These are phyloP conservation scores for Gymnogyps californianus DNA, from an alignment of 2,113 vertebrate species.

Conservation along the genomic window DNA sequence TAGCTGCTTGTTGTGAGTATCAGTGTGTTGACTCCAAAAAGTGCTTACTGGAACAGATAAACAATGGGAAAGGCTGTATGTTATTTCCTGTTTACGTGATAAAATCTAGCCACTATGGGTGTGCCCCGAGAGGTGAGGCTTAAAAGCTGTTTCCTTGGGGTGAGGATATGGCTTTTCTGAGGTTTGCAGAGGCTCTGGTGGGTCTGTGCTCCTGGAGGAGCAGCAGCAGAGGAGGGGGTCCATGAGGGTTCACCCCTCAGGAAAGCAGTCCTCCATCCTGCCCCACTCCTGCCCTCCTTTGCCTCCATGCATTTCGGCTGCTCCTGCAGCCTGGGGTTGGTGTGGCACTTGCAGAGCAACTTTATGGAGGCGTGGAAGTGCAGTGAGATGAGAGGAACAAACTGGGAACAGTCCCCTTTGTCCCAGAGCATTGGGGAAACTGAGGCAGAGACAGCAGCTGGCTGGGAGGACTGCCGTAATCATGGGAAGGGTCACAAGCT, in stretches of 20 bases:
- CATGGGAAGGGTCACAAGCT: not conserved
- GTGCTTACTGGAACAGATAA: not conserved
- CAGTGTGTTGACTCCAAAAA: not conserved
- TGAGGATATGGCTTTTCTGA: not conserved
- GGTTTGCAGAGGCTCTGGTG: not conserved
- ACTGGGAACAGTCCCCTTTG: not conserved
- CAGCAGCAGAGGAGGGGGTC: not conserved
- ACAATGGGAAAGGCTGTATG: fast-evolving
- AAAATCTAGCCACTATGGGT: not conserved
- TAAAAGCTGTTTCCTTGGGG: not conserved
- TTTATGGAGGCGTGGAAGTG: not conserved
- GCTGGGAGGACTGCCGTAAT: not conserved
- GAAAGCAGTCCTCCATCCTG: not conserved
- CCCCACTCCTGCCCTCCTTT: not conserved
- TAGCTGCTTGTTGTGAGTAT: too few species aligned
- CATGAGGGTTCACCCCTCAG: not conserved
- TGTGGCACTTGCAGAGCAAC: not conserved
- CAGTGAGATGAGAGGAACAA: not conserved
- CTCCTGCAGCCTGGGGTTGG: not conserved
- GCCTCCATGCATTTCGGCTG: not conserved
- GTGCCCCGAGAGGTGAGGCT: not conserved
- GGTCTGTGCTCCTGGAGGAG: not conserved
- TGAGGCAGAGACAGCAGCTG: not conserved
- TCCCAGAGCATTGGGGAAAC: not conserved
- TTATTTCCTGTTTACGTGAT: not conserved